Evolutionary conservation across 2,888 invertebrate species (phyloP), one percentile per base, ranked within the genome.

Genomic region (Oligia fasciuncula): DNA sequence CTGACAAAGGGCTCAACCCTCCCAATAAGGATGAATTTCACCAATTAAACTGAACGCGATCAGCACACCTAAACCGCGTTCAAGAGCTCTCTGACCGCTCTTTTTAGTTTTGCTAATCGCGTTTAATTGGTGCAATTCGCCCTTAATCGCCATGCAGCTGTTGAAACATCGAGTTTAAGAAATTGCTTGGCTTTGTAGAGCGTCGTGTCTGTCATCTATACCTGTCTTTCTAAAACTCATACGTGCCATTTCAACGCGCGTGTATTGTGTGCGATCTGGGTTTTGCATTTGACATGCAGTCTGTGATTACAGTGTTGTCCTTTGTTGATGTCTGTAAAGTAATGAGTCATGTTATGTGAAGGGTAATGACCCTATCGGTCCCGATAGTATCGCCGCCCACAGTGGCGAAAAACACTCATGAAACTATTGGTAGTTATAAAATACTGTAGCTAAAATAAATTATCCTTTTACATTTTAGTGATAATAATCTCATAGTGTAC

Each of bases 401-500:
- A 35, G 60, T 19, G 49, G 57, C 29, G 11, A 67, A 80, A 51
- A 73, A 43, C n/a, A 63, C n/a, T 68, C 51, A 4, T 51, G 13
- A 66, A 66, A 23, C 40, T 23, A 66, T 66, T 67, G 43, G 23
- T 23, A 43, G 29, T 35, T 51, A 62, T 77, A 77, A 62, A 65
- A 62, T 77, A 73, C 63, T 73, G 46, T 77, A 77, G 40, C 73
- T 75, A 51, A 62, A 77, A 71, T 69, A 70, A 29, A 71, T 57
- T 29, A 71, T 71, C 29, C 35, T 73, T 74, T 79, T 73, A 83
- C 68, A 75, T 76, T 82, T 65, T 66, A 73, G 69, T 81, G 79
- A 76, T 80, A 62, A 23, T 46, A 72, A 77, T 83, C 78, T 80
- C 78, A 74, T 75, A 78, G 43, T 80, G 65, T 79, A 83, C 71